Conservation (phyloP, 2,797 vertebrate species). For the Chelmon rostratus region DNA sequence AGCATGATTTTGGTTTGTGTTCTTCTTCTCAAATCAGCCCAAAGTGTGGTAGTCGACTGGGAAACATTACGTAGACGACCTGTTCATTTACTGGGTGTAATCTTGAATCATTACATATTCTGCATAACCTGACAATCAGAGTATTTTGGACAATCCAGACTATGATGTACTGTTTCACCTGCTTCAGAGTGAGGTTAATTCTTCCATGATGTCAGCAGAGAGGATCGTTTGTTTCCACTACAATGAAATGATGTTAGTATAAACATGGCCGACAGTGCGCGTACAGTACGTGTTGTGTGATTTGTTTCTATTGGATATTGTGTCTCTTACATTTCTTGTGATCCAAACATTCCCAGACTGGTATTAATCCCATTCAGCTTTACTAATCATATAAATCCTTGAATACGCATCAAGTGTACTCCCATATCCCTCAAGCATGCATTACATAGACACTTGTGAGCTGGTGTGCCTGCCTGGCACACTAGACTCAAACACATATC, state of each 20-base stretch:
- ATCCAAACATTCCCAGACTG: slow-evolving; percentile 27
- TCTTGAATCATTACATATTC: slow-evolving; percentile 20
- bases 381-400: slow-evolving; percentile 53
- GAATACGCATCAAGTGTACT: slow-evolving; percentile 36
- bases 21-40: slow-evolving; percentile 2
- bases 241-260: neutral
- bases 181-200: slow-evolving; percentile 11
- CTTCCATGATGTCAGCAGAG: neutral
- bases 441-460: slow-evolving; percentile 51
- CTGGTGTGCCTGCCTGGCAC: slow-evolving; percentile 36
- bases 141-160: slow-evolving; percentile 4
- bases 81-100: slow-evolving; percentile 4
- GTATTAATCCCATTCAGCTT: slow-evolving; percentile 39
- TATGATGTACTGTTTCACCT: neutral
- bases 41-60: neutral
- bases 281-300: neutral
- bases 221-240: neutral
- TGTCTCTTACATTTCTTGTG: slow-evolving; percentile 14
- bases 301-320: slow-evolving; percentile 5
- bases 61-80: slow-evolving; percentile 11
- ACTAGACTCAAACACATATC: slow-evolving; percentile 44
- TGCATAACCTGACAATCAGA: neutral
- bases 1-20: neutral
- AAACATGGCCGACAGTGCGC: neutral
- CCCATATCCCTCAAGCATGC: slow-evolving; percentile 38